Percentiles rank a stretch among this genome's conserved stretches.
Evolutionary conservation across 1,140 invertebrate genomes (phyloP).

Genomic region (Mycetomoellerius zeteki): DNA sequence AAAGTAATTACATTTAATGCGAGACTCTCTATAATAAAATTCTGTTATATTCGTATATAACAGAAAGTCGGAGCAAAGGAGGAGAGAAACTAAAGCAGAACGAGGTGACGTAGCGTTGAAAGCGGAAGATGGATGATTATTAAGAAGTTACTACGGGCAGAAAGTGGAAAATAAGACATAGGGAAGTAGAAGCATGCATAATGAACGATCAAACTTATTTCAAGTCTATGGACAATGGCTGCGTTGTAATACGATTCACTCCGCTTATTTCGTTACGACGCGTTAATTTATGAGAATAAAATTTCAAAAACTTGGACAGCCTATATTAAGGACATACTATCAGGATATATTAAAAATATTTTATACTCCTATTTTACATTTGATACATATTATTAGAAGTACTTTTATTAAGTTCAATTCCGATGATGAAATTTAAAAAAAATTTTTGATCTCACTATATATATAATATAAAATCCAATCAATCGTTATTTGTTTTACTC

Average conservation of each 20-base stretch:
- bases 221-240: constrained; percentile 54
- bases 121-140: constrained; percentile 63
- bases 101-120: constrained; percentile 50
- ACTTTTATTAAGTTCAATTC: constrained; percentile 21
- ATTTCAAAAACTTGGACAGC: neutral
- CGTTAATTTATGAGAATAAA: constrained; percentile 22
- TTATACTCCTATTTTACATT: neutral
- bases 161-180: constrained; percentile 62
- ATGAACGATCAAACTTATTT: constrained; percentile 61
- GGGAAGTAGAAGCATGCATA: constrained; percentile 56
- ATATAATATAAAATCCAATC: neutral
- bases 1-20: constrained; percentile 18
- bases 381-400: neutral
- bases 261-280: constrained; percentile 21
- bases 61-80: constrained; percentile 6
- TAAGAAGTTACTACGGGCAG: constrained; percentile 54
- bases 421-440: neutral
- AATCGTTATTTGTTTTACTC: neutral
- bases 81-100: neutral
- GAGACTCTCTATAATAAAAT: constrained; percentile 22
- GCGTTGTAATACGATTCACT: constrained; percentile 45
- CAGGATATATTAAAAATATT: neutral
- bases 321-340: neutral
- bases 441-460: too few relatives aligned
- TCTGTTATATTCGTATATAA: constrained; percentile 41